These are phyloP conservation scores for Eilema sororculum DNA, from an alignment of 2,888 invertebrate genomes.

Conservation along the genomic window DNA sequence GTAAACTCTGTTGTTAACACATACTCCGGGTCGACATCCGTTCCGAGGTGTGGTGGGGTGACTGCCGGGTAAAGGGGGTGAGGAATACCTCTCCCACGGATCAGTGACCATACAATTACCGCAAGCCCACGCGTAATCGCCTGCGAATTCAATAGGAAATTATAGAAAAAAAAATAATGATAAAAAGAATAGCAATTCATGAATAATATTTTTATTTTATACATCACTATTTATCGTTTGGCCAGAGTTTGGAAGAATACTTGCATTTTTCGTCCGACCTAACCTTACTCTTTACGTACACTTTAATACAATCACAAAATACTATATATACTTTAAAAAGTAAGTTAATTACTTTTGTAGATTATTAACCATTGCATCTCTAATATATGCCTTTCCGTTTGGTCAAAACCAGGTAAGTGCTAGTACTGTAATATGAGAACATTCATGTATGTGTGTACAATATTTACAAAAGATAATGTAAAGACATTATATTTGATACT, in stretches of 20 bases:
- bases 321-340: constrained; percentile 51
- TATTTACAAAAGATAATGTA: neutral
- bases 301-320: constrained; percentile 64
- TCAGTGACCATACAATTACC: constrained; percentile 73
- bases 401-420: constrained; percentile 17
- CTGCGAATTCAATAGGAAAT: constrained; percentile 54
- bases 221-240: constrained; percentile 78
- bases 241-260: constrained; percentile 84
- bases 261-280: constrained; percentile 64
- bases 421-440: neutral
- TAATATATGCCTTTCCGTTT: constrained; percentile 17
- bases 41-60: constrained; percentile 74
- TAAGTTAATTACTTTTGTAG: constrained; percentile 46
- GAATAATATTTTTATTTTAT: constrained; percentile 82
- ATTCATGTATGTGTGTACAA: neutral
- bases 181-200: constrained; percentile 57
- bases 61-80: constrained; percentile 67
- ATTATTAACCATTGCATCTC: constrained; percentile 42
- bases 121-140: constrained; percentile 74
- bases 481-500: neutral
- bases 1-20: constrained; percentile 66
- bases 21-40: constrained; percentile 76
- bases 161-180: constrained; percentile 19
- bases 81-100: constrained; percentile 72
- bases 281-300: constrained; percentile 52